Conservation (phyloP, 2,797 vertebrate genomes). For the Hemitrygon akajei region DNA sequence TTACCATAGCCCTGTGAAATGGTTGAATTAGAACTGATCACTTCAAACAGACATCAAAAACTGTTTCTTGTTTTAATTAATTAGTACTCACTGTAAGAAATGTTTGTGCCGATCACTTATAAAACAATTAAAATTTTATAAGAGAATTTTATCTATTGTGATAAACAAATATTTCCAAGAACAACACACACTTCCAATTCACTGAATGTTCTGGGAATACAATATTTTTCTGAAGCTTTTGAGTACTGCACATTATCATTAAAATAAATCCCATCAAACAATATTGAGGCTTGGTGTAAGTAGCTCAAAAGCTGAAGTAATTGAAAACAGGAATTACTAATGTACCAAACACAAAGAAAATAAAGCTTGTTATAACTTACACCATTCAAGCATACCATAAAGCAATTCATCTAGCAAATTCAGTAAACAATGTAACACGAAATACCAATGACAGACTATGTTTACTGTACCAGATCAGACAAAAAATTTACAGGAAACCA, state of each 20-base stretch:
- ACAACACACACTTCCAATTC: no score
- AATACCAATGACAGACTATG: no score
- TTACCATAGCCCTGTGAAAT: slow-evolving; percentile 84
- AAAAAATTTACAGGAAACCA: neutral
- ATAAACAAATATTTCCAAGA: neutral
- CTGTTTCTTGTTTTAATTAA: neutral
- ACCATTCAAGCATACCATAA: neutral
- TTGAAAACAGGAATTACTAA: neutral
- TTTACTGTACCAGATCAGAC: neutral
- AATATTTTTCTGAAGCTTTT: neutral
- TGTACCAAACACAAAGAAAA: neutral
- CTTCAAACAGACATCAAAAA: neutral
- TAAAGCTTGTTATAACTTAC: neutral
- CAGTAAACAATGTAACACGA: neutral
- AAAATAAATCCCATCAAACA: neutral
- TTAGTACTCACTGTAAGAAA: neutral
- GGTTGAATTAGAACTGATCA: neutral
- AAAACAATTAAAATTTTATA: neutral
- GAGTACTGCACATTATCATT: neutral
- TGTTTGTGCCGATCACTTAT: neutral
- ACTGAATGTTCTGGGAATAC: no score
- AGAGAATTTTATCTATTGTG: neutral
- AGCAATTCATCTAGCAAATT: neutral
- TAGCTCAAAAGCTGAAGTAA: neutral
- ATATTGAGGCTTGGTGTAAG: no score